These are phyloP conservation scores for Ophion ventricosus DNA, from an alignment of 2,888 invertebrate species.

Conservation along the genomic window DNA sequence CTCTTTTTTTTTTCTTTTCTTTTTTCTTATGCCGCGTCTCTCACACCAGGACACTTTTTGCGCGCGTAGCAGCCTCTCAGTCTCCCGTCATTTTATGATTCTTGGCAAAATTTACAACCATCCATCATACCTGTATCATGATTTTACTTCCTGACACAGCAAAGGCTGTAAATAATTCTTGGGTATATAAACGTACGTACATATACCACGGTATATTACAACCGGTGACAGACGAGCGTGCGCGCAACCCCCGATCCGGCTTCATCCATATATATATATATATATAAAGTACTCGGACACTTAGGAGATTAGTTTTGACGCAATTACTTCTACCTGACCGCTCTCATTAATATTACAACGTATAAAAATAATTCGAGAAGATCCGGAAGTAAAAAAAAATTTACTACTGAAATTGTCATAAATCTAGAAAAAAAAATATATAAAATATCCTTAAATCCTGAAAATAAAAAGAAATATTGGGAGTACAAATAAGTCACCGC, in stretches of 20 bases:
- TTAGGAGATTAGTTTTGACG: constrained; percentile 47
- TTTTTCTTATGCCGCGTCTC: constrained; percentile 27
- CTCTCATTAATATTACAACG: constrained; percentile 30
- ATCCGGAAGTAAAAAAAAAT: constrained; percentile 6
- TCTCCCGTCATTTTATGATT: constrained; percentile 59
- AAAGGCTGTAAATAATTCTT: constrained; percentile 65
- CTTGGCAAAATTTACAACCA: constrained; percentile 63
- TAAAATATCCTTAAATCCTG: no score
- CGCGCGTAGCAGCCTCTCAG: constrained; percentile 1
- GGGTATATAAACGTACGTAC: constrained; percentile 41
- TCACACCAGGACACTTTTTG: constrained; percentile 21
- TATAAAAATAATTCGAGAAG: background rate
- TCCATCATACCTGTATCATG: constrained; percentile 68
- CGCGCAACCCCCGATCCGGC: constrained; percentile 31
- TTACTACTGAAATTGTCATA: background rate
- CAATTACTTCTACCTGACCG: constrained; percentile 43
- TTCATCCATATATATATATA: constrained; percentile 2
- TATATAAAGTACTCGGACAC: constrained; percentile 1
- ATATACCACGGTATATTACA: constrained; percentile 49
- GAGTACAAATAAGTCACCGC: no score
- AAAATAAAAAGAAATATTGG: no score
- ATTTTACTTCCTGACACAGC: constrained; percentile 67
- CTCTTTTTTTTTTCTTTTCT: constrained; percentile 11
- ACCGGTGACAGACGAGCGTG: constrained; percentile 49
- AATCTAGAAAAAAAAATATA: background rate